Conservation (phyloP, 2,113 vertebrate species). For the Pardalotus punctatus region DNA sequence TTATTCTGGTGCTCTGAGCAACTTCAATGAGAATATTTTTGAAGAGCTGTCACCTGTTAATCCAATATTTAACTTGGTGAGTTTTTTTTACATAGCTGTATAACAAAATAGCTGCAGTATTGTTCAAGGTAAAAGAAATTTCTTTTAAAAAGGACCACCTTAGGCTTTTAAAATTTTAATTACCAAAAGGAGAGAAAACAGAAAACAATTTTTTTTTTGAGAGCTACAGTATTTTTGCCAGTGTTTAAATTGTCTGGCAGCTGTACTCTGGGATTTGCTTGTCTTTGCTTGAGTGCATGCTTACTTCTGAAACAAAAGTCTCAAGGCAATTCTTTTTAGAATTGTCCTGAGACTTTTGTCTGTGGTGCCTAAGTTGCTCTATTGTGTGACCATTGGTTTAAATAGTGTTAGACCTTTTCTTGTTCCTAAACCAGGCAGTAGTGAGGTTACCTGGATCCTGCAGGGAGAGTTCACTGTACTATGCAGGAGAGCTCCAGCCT, state of each 20-base stretch:
- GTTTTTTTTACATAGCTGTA: not conserved
- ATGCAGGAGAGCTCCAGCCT: not conserved
- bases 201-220: not conserved
- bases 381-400: not conserved
- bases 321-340: not conserved
- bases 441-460: not conserved
- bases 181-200: not conserved
- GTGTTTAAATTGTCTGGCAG: not conserved
- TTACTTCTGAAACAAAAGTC: not conserved
- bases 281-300: not conserved
- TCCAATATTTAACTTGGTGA: not conserved
- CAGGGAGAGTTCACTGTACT: not conserved
- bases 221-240: not conserved
- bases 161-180: not conserved
- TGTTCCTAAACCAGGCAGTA: not conserved
- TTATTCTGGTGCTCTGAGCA: slow-evolving; percentile 2
- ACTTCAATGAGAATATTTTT: slow-evolving; percentile 33
- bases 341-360: not conserved
- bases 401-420: not conserved
- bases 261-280: not conserved
- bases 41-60: slow-evolving; percentile 1
- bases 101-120: not conserved
- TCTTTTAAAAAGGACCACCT: not conserved
- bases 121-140: not conserved
- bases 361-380: not conserved